Conservation (phyloP, 1,140 invertebrate genomes). For the Habropoda laboriosa region DNA sequence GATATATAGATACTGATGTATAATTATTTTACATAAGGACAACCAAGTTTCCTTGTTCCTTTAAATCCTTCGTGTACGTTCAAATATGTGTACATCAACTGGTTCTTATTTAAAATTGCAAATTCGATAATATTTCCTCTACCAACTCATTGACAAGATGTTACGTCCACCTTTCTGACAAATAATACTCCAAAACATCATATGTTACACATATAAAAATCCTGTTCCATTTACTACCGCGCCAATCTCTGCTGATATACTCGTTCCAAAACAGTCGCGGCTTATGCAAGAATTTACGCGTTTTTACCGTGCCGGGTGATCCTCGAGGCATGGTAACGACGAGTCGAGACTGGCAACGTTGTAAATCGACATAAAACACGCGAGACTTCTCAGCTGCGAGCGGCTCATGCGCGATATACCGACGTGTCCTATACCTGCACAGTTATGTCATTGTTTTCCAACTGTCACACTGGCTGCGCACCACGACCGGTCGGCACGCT, state of each 20-base stretch:
- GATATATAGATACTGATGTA: too few species aligned
- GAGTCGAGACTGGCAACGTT: constrained; percentile 18
- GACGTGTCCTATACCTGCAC: constrained; percentile 48
- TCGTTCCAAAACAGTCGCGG: background rate
- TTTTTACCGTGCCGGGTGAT: constrained; percentile 10
- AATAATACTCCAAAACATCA: background rate
- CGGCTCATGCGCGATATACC: constrained; percentile 45
- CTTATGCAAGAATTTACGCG: background rate
- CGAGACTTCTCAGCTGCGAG: constrained; percentile 48
- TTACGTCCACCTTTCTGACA: too few species aligned
- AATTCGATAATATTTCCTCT: background rate
- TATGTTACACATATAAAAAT: background rate
- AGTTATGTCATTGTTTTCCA: constrained; percentile 65
- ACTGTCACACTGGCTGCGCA: constrained; percentile 64
- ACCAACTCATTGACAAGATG: background rate
- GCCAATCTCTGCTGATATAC: background rate
- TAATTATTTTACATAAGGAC: background rate
- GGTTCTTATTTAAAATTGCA: background rate
- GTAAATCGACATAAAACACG: constrained; percentile 43
- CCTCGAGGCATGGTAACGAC: constrained; percentile 16
- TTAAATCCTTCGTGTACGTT: background rate
- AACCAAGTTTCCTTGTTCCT: background rate
- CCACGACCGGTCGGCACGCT: constrained; percentile 63
- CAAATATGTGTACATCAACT: background rate
- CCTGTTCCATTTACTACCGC: too few species aligned